These are phyloP conservation scores for Mythimna lalbum DNA, from an alignment of 2,888 invertebrate species.

Conservation along the genomic window DNA sequence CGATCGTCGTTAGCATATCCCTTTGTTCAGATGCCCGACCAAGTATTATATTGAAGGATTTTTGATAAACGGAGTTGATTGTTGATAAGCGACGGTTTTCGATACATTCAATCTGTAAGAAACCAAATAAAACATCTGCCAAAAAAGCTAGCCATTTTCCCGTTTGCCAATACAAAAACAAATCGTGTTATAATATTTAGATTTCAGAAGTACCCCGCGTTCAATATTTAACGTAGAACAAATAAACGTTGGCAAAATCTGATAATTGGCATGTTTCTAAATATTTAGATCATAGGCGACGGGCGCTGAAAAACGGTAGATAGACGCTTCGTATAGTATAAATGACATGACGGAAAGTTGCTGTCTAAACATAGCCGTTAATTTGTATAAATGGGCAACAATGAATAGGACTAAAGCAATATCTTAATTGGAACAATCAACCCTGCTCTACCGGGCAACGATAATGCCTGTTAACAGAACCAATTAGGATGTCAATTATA, in stretches of 20 bases:
- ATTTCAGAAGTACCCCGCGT: not conserved
- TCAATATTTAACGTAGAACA: slow-evolving; percentile 25
- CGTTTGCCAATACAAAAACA: slow-evolving; percentile 1
- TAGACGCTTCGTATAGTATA: not conserved
- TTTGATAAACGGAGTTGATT: no score
- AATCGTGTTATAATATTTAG: slow-evolving; percentile 6
- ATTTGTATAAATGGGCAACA: slow-evolving; percentile 9
- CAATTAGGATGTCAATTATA: slow-evolving; percentile 22
- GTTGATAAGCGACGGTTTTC: not conserved
- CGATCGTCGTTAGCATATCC: not conserved
- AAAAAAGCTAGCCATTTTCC: no score
- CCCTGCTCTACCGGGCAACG: not conserved
- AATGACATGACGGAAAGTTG: slow-evolving; percentile 2
- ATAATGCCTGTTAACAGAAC: not conserved
- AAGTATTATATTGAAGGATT: no score
- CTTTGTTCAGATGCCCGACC: no score
- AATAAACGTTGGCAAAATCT: slow-evolving; percentile 20
- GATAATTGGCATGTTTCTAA: slow-evolving; percentile 42
- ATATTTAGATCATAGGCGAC: slow-evolving; percentile 31
- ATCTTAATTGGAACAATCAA: slow-evolving; percentile 7
- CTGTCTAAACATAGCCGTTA: not conserved
- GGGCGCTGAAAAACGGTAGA: slow-evolving; percentile 1
- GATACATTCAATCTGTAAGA: not conserved
- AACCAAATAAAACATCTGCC: not conserved
- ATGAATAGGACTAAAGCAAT: not conserved